phyloP scores from a whole-genome alignment of 2,113 vertebrate genomes.

The Meles meles region DNA sequence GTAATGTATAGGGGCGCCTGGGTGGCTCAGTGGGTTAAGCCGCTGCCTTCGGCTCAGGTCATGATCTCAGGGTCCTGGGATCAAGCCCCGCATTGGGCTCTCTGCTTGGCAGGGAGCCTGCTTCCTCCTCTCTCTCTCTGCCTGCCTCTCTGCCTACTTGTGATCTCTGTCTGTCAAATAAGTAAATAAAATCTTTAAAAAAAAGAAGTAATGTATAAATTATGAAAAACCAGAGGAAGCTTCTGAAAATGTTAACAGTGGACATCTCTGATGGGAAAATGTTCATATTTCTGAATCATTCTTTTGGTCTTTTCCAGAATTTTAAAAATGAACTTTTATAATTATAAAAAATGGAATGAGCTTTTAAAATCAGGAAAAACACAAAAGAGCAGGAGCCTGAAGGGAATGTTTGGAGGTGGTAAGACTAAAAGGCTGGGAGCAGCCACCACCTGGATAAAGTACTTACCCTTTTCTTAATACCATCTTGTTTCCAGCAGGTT shows the following conservation, averaged over 20 bases:
- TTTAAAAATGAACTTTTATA: conserved; percentile 22
- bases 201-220: not conserved
- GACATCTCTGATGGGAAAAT: not conserved
- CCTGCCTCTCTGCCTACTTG: too few relatives aligned
- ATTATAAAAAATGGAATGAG: not conserved
- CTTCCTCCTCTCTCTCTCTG: too few relatives aligned
- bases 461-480: not conserved
- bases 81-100: too few relatives aligned
- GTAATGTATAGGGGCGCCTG: too few relatives aligned
- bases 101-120: too few relatives aligned
- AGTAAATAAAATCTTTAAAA: too few relatives aligned
- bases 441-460: not conserved
- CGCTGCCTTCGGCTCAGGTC: too few relatives aligned
- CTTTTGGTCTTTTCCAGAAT: conserved; percentile 22
- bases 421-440: not conserved
- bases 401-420: not conserved
- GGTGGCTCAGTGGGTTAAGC: too few relatives aligned
- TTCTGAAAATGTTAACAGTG: not conserved
- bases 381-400: not conserved
- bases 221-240: not conserved
- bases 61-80: too few relatives aligned
- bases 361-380: conserved; percentile 23
- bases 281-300: not conserved
- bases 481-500: not conserved
- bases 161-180: too few relatives aligned